phyloP scores from a whole-genome alignment of 2,113 vertebrate species.

The Cebus imitator region DNA sequence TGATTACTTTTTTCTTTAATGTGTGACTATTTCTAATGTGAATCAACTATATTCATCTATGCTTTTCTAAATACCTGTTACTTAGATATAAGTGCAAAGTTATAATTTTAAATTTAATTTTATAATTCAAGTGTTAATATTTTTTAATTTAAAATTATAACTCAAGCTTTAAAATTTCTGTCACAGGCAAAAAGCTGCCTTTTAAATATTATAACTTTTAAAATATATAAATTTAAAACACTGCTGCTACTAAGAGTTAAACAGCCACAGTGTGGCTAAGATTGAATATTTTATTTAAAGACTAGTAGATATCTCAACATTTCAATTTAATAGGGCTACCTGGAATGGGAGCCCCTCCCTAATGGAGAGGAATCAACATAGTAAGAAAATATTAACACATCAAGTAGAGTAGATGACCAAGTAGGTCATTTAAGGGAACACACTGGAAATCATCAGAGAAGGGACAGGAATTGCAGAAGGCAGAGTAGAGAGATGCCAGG shows the following conservation, averaged over 20 bases:
- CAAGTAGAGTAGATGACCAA: no score
- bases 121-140: background rate
- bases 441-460: no score
- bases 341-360: no score
- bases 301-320: background rate
- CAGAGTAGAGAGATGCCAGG: no score
- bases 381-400: no score
- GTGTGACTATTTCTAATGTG: background rate
- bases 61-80: background rate
- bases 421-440: no score
- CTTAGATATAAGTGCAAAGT: background rate
- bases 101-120: background rate
- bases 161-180: background rate
- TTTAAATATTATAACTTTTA: background rate
- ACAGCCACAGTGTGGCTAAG: accelerated
- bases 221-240: background rate
- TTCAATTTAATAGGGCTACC: no score
- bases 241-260: background rate
- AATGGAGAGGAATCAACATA: no score
- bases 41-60: background rate
- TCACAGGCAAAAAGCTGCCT: background rate
- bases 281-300: background rate
- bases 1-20: background rate
- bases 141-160: background rate
- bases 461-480: no score